phyloP scores from a whole-genome alignment of 2,888 invertebrate species.

The Epirrita christyi region DNA sequence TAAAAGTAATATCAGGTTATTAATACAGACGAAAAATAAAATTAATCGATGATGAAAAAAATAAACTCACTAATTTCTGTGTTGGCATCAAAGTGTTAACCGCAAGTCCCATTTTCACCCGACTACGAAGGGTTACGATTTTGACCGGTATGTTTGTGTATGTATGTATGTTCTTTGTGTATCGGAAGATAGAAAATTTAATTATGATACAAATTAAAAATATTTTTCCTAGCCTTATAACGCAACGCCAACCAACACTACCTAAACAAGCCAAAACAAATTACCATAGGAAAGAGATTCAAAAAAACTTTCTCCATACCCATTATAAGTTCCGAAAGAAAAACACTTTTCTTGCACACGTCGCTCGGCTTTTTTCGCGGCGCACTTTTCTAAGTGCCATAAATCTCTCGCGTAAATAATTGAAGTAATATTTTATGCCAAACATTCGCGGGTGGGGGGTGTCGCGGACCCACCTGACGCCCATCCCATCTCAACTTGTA shows the following conservation, averaged over 20 bases:
- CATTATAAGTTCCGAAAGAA: slow-evolving; percentile 84
- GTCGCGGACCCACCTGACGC: slow-evolving; percentile 77
- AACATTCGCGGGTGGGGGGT: slow-evolving; percentile 81
- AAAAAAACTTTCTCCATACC: slow-evolving; percentile 77
- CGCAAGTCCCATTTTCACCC: no score
- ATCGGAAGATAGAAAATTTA: no score
- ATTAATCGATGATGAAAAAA: no score
- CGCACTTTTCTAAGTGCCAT: slow-evolving; percentile 84
- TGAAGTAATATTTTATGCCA: slow-evolving; percentile 86
- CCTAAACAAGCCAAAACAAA: slow-evolving; percentile 81
- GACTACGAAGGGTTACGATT: no score
- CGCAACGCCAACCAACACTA: slow-evolving; percentile 59
- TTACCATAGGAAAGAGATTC: slow-evolving; percentile 84
- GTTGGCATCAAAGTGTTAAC: no score
- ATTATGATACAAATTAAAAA: slow-evolving; percentile 14
- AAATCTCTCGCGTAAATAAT: slow-evolving; percentile 85
- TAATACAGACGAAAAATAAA: no score
- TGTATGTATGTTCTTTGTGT: no score
- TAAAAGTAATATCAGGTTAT: no score
- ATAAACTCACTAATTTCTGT: no score
- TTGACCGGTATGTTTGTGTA: no score
- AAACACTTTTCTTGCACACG: slow-evolving; percentile 85
- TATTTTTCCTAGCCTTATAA: slow-evolving; percentile 7
- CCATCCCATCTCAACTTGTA: slow-evolving; percentile 76
- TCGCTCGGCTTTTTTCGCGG: slow-evolving; percentile 82